These are phyloP conservation scores for Chymomyza costata DNA, from an alignment of 1,140 invertebrate species.

Conservation along the genomic window DNA sequence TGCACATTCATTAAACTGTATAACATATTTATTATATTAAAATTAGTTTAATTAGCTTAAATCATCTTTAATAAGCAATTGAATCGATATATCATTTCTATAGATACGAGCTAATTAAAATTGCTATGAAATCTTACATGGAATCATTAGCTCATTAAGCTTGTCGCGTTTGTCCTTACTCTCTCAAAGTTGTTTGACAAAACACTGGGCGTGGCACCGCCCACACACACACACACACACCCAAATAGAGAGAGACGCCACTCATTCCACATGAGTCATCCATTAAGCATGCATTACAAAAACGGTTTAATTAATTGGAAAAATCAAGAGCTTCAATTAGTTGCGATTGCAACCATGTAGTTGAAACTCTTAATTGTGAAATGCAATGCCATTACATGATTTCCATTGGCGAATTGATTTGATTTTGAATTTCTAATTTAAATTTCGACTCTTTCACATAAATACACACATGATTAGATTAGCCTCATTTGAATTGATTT, in stretches of 20 bases:
- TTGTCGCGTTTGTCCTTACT: background rate
- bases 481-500: no score
- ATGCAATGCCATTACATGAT: no score
- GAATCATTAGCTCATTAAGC: background rate
- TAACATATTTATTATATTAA: background rate
- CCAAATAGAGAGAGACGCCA: background rate
- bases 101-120: background rate
- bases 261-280: background rate
- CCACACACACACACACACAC: no score
- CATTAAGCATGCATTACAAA: constrained; percentile 28
- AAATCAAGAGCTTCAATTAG: constrained; percentile 32
- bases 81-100: no score
- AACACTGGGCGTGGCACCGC: background rate
- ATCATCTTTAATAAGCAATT: no score
- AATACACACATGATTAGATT: no score
- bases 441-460: no score
- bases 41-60: constrained; percentile 3
- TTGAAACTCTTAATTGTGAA: constrained; percentile 56
- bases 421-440: no score
- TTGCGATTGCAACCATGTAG: constrained; percentile 49
- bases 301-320: constrained; percentile 58
- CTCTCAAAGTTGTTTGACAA: background rate
- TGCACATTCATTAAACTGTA: background rate
- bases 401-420: no score
- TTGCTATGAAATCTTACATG: background rate